phyloP scores from a whole-genome alignment of 2,888 invertebrate species.

The Petrolisthes manimaculis region DNA sequence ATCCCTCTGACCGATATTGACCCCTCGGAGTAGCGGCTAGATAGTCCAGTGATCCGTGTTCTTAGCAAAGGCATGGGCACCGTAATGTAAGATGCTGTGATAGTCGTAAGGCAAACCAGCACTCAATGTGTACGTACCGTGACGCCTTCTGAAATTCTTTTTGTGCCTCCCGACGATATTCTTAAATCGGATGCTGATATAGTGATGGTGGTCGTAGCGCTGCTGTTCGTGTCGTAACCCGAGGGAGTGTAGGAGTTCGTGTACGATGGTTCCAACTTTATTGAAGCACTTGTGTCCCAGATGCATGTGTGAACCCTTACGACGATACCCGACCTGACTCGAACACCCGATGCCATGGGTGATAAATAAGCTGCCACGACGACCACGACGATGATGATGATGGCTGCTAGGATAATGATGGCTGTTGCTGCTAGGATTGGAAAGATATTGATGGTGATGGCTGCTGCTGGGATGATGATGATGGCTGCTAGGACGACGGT shows the following conservation, averaged over 20 bases:
- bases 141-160: conserved; percentile 1
- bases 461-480: too few species aligned
- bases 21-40: not conserved
- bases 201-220: conserved; percentile 69
- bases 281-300: conserved; percentile 5
- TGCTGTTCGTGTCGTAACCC: conserved; percentile 71
- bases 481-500: too few species aligned
- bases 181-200: conserved; percentile 66
- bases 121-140: not conserved
- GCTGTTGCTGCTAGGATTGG: too few species aligned
- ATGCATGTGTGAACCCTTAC: not conserved
- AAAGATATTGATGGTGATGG: too few species aligned
- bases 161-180: not conserved
- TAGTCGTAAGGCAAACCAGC: conserved; percentile 30
- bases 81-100: conserved; percentile 25
- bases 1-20: not conserved
- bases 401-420: too few species aligned
- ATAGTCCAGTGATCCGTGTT: not conserved
- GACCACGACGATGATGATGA: too few species aligned
- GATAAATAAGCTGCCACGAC: not conserved
- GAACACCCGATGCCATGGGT: not conserved
- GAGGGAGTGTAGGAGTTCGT: conserved; percentile 71
- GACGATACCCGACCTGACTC: conserved; percentile 2
- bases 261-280: conserved; percentile 61
- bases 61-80: not conserved